Base-by-base conservation (phyloP, 64 coral and sea anemone genomes). In the Trachythela sp. region DNA sequence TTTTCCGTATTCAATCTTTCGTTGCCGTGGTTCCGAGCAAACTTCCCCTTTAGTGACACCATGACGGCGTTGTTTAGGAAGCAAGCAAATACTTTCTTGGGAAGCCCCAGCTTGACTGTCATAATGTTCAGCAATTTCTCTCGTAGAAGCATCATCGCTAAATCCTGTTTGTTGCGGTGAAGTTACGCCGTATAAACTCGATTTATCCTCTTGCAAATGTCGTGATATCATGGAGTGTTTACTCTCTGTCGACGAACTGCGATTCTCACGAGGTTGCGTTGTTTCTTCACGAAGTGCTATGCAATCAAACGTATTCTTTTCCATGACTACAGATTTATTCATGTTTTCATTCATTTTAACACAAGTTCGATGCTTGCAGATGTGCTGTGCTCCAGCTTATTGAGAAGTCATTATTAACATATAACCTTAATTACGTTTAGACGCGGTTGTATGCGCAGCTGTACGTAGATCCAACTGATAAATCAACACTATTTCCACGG, bases 361-460 rank as follows among this genome's bases (percentile, higher is more conserved):
- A 6, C 42, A 11, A 6, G 42, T 45, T 6, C 42, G 42, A 45
- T 11, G 42, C 42, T 6, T 45, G 42, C 56, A 64, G 56, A 64
- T 64, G 56, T 64, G 56, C 56, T 64, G 56, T 64, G 56, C 56
- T 64, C 20, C 0, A 18, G 20, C 56, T 64, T 64, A 64, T 64
- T 64, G 3, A n/a, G 56, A 64, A 64, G 56, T 64, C 24, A 64
- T 64, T 64, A 64, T n/a, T 64, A 64, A 8, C 56, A 26, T 64
- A 64, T 64, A 64, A 64, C 56, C 56, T 64, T 64, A 64, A 64
- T 64, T 64, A 64, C 56, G 56, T 64, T 8, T 26, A n/a, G 56
- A 64, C 26, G 56, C 20, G 56, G 56, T 64, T 64, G 56, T 18
- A 64, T 64, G 56, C 6, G 17, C 56, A 64, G 56, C 56, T 64